Base-by-base conservation (phyloP, 1,140 invertebrate genomes). In the Eumeta japonica region DNA sequence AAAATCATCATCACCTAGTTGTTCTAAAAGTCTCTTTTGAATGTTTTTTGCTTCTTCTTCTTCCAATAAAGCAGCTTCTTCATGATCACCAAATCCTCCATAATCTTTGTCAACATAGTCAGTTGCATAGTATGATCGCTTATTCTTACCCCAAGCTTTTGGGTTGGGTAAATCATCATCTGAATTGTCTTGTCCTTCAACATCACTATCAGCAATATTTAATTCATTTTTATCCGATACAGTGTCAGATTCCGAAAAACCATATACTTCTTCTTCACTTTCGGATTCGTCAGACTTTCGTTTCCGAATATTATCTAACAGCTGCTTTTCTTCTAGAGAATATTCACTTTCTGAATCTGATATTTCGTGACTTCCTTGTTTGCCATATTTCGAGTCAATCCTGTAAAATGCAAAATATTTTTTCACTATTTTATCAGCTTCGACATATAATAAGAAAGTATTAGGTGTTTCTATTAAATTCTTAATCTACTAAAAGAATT, bases 41-140 rank as follows among this genome's bases (percentile, higher is more conserved):
- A 94, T 85, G 50, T 81, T 84, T 60, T 80, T 81, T 2, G 90
- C 91, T 78, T 94, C 92, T 48, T 88, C 77, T 71, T 94, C 90
- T 74, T 94, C 91, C 45, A 87, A 75, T 43, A 86, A 81, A 13
- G 91, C 91, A 39, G 82, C 76, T 50, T 83, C 81, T 50, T 86
- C 82, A 53, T 87, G 83, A 46, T 83, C 82, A 44, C 81, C 79
- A 70, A 84, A 86, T 14, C 81, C 84, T 24, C 85, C 82, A 79
- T 87, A 91, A 75, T 94, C 90, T 48, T 85, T 79, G 77, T 94
- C 90, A 10, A 92, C 83, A 71, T 90, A 93, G 77, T 94, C 90
- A 1, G 91, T 89, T 28, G 85, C 84, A 67, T 92, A 93, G 66
- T 85, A 96, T 27, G 79, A 77, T 46, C 72, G 81, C 47, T 87